Percentiles rank a stretch among this genome's conserved stretches.
These are phyloP conservation scores for Macroglossus sobrinus DNA, from an alignment of 2,113 vertebrate species.

Conservation along the genomic window DNA sequence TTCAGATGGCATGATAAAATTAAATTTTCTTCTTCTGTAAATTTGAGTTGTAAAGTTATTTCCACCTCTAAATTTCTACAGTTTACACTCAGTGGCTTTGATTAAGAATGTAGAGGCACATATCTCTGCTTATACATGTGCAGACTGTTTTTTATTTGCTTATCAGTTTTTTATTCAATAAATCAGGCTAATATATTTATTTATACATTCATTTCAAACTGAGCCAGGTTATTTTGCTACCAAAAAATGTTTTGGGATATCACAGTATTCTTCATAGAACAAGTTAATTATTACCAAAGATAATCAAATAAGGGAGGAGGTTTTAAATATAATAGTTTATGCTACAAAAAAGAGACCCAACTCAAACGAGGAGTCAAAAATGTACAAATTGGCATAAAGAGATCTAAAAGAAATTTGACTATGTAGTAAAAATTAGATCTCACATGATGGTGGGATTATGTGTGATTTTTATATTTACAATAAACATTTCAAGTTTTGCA, in stretches of 20 bases:
- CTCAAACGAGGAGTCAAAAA: background rate
- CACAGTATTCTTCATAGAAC: background rate
- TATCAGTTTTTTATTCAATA: slow-evolving; percentile 28
- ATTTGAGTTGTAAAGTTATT: background rate
- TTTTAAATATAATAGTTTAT: background rate
- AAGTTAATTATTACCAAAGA: background rate
- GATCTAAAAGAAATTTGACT: background rate
- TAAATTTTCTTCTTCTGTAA: background rate
- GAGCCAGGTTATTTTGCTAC: background rate
- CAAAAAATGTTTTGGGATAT: background rate
- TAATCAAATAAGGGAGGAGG: background rate
- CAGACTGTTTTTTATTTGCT: background rate
- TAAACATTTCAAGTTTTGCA: background rate
- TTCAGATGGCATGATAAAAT: background rate
- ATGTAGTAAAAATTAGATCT: background rate
- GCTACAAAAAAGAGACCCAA: background rate
- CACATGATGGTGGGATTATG: background rate
- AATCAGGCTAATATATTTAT: background rate
- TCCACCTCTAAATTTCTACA: background rate
- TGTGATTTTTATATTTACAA: background rate
- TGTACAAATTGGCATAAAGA: background rate
- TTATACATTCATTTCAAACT: slow-evolving; percentile 5
- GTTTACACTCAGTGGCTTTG: background rate
- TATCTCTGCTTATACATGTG: background rate
- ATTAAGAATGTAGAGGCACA: background rate